These are phyloP conservation scores for Tapirus terrestris DNA, from an alignment of 2,113 vertebrate species.

Conservation along the genomic window DNA sequence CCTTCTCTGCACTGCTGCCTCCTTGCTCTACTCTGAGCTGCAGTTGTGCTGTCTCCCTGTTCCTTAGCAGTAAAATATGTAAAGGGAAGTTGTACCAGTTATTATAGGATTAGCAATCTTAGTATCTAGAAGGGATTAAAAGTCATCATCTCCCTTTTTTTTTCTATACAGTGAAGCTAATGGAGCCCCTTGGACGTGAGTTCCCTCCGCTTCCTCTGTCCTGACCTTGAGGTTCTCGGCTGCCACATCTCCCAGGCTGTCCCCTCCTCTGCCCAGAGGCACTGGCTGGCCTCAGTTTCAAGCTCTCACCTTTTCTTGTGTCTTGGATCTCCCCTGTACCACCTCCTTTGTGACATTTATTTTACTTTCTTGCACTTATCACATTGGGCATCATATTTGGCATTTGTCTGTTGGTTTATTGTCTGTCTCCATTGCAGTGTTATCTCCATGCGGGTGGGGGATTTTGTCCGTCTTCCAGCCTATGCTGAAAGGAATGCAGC, in stretches of 20 bases:
- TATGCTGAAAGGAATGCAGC: background rate
- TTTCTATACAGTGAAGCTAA: background rate
- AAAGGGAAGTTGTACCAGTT: background rate
- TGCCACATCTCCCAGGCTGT: rapidly evolving
- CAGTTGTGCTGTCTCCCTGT: background rate
- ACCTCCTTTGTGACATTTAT: background rate
- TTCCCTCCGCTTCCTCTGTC: background rate
- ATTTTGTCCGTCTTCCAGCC: background rate
- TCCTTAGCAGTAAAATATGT: background rate
- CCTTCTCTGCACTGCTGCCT: too few relatives aligned
- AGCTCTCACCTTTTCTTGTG: rapidly evolving
- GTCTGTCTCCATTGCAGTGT: background rate
- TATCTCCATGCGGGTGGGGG: background rate
- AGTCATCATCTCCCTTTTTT: background rate
- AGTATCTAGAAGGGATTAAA: background rate
- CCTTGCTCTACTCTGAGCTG: background rate
- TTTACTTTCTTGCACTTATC: background rate
- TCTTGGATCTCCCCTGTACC: background rate
- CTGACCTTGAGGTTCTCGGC: background rate
- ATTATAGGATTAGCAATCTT: rapidly evolving
- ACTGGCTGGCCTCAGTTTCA: background rate
- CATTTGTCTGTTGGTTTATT: background rate
- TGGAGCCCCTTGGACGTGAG: rapidly evolving
- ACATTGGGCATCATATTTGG: background rate
- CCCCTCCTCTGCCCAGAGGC: background rate